These are phyloP conservation scores for Thymallus thymallus DNA, from an alignment of 2,113 vertebrate species.

Conservation along the genomic window DNA sequence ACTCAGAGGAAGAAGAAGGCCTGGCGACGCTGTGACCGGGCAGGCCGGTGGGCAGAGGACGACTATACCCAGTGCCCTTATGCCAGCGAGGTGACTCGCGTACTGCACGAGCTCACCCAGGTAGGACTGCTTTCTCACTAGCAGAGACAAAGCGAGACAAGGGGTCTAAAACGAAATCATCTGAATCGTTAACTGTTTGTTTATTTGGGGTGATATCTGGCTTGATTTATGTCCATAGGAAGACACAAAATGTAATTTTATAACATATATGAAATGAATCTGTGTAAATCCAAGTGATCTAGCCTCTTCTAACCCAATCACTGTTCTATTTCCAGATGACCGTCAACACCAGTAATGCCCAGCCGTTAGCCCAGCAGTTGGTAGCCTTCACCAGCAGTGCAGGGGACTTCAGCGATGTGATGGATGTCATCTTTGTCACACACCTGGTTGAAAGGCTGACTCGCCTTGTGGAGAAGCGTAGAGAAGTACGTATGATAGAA, in stretches of 20 bases:
- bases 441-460: conserved; percentile 87
- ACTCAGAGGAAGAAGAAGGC: conserved; percentile 75
- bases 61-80: conserved; percentile 88
- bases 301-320: not conserved
- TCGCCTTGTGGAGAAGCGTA: conserved; percentile 75
- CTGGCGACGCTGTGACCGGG: conserved; percentile 82
- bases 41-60: conserved; percentile 83
- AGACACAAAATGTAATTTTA: not conserved
- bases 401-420: conserved; percentile 82
- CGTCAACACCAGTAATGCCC: conserved; percentile 80
- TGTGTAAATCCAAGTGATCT: too few relatives aligned
- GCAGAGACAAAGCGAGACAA: too few relatives aligned
- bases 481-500: conserved; percentile 82
- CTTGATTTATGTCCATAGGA: not conserved
- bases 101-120: conserved; percentile 86
- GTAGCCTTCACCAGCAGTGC: conserved; percentile 81
- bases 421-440: conserved; percentile 88
- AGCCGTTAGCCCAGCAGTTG: conserved; percentile 80
- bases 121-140: conserved; percentile 54
- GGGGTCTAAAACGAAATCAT: too few relatives aligned
- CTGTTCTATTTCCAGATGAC: conserved; percentile 73
- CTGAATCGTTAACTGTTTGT: not conserved
- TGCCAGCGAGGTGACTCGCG: conserved; percentile 81
- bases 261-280: not conserved
- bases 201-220: not conserved